Percentiles rank a stretch among this genome's conserved stretches.
Conservation (phyloP, 2,888 invertebrate species). For the Rotaria magnacalcarata region DNA sequence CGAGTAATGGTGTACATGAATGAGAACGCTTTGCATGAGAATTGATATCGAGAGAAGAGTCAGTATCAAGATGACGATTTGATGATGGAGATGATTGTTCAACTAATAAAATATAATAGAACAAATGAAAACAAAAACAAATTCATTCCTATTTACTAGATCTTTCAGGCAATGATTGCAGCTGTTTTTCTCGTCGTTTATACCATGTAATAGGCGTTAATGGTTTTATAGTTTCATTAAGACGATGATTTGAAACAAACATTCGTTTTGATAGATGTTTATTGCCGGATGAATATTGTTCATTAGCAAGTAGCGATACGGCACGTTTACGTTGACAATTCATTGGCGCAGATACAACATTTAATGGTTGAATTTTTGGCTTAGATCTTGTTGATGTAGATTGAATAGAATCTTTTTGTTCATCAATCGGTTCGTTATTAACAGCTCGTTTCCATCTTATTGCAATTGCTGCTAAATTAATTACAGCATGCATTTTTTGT, state of each 20-base stretch:
- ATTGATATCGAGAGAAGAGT: not conserved
- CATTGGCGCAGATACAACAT: not conserved
- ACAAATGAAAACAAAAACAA: not conserved
- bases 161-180: not conserved
- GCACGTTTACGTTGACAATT: constrained; percentile 2
- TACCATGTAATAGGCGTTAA: not conserved
- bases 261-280: not conserved
- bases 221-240: not conserved
- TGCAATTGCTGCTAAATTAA: constrained; percentile 8
- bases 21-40: not conserved
- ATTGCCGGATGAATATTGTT: not conserved
- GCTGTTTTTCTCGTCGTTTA: not conserved
- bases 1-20: not conserved
- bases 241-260: not conserved
- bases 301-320: not conserved
- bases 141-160: not conserved
- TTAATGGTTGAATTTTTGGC: not conserved
- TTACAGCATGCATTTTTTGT: not conserved
- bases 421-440: not conserved
- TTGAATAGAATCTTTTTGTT: not conserved
- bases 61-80: not conserved
- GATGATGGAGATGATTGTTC: not conserved
- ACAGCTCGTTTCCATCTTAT: constrained; percentile 21
- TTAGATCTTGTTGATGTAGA: not conserved
- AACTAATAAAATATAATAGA: not conserved